Evolutionary conservation across 2,797 vertebrate genomes (phyloP), one percentile per base, ranked within the genome.

Genomic region (Pseudopleuronectes americanus): DNA sequence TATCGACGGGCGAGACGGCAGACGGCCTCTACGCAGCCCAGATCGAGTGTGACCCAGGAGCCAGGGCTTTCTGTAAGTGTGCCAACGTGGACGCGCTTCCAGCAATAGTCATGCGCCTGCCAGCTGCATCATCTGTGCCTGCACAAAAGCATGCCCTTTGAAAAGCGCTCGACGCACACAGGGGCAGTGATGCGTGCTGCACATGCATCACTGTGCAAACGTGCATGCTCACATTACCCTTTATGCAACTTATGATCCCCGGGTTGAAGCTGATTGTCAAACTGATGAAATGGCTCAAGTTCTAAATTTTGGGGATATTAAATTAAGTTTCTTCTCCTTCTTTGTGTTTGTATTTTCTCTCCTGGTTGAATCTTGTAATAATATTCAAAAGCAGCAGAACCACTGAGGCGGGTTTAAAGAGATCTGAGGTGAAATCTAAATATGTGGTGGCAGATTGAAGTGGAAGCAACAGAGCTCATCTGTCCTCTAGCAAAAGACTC

Each of bases 101-200:
- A 94, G 93, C 89, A 64, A 91, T 85, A 90, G 85, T 87, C 91
- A 83, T 89, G 87, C 74, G 83, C 83, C 83, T 90, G 93, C 92
- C 93, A 93, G 91, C 91, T 93, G 93, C 91, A 93, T 90, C 87
- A 89, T 89, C 90, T 92, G 90, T 90, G 90, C 89, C 87, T 87
- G 87, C 89, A 91, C 90, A 92, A 92, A 90, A 90, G 86, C 87
- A 84, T 91, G 91, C 89, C 92, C 92, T 92, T 92, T 93, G 88
- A 92, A 92, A 92, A 84, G 85, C 81, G 81, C 89, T 81, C 76
- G 19, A 80, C 87, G 84, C 90, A 90, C 83, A 89, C 38, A 41
- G 22, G 89, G 70, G 88, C 90, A 91, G 63, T 79, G 84, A 91
- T 91, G 90, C 84, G 88, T 90, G 82, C 60, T 33, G 72, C 87